A percentile compares a stretch with the other conserved stretches of the same genome.
Conservation (phyloP, 1,140 invertebrate species). For the Tetranychus urticae region DNA sequence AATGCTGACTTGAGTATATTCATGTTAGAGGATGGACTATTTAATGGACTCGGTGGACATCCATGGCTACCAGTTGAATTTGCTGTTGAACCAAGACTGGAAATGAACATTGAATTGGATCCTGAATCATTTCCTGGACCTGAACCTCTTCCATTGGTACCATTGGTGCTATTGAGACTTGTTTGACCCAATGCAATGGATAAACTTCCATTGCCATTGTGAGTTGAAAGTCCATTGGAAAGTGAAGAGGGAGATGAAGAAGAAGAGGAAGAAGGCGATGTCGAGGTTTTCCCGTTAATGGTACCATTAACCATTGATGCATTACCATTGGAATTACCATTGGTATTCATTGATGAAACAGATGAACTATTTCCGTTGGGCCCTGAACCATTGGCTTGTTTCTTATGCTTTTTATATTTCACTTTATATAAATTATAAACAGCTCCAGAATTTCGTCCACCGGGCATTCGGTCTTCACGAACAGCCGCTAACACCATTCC, state of each 20-base stretch:
- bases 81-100: no score
- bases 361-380: background rate
- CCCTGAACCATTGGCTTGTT: slow-evolving; percentile 19
- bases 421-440: slow-evolving; percentile 98
- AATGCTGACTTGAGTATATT: background rate
- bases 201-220: background rate
- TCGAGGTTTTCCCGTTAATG: no score
- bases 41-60: background rate
- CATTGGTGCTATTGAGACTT: no score
- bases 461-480: slow-evolving; percentile 91
- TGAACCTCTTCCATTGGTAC: no score
- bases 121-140: no score
- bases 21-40: background rate
- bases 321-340: no score
- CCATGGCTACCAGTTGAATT: background rate
- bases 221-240: background rate
- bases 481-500: slow-evolving; percentile 99
- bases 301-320: no score
- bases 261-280: no score
- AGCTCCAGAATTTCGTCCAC: slow-evolving; percentile 88
- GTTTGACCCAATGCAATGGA: no score
- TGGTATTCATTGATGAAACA: background rate
- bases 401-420: slow-evolving; percentile 94
- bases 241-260: background rate
- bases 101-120: no score